These are phyloP conservation scores for Epizoanthus illoricatus DNA, from an alignment of 92 coral and sea anemone genomes.

Conservation along the genomic window DNA sequence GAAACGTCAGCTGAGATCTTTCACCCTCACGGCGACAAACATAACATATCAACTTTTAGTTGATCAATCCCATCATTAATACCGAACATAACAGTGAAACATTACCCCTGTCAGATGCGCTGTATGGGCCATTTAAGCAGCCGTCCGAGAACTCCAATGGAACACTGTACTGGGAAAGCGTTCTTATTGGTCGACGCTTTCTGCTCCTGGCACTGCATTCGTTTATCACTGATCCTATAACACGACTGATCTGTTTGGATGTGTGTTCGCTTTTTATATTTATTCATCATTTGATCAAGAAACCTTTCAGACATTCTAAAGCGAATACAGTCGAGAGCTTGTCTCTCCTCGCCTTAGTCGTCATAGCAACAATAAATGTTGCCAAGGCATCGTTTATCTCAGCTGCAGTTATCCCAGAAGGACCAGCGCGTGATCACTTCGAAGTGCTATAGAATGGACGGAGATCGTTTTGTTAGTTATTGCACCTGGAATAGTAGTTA, in stretches of 20 bases:
- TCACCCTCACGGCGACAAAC: no score
- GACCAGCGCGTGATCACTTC: not conserved
- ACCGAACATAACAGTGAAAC: not conserved
- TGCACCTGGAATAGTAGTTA: not conserved
- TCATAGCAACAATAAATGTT: conserved; percentile 40
- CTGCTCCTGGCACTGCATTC: conserved; percentile 29
- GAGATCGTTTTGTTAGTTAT: conserved; percentile 26
- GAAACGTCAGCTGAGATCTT: no score
- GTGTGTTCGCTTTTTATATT: conserved; percentile 27
- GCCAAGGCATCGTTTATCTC: conserved; percentile 36
- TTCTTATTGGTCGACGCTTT: conserved; percentile 41
- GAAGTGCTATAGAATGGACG: conserved; percentile 32
- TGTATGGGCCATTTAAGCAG: conserved; percentile 39
- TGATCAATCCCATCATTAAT: no score
- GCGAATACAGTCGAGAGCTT: conserved; percentile 34
- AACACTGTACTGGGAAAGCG: conserved; percentile 52
- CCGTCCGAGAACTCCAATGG: conserved; percentile 13
- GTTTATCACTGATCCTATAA: conserved; percentile 22
- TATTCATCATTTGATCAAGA: conserved; percentile 23
- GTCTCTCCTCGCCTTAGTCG: conserved; percentile 26
- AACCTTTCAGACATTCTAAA: conserved; percentile 30
- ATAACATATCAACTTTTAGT: no score
- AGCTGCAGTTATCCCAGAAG: conserved; percentile 34
- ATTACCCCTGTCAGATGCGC: conserved; percentile 18
- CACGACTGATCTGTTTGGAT: conserved; percentile 10